A percentile compares a stretch with the other conserved stretches of the same genome.
phyloP scores from a whole-genome alignment of 1,140 invertebrate species.

The Pseudachorutes palmiensis region DNA sequence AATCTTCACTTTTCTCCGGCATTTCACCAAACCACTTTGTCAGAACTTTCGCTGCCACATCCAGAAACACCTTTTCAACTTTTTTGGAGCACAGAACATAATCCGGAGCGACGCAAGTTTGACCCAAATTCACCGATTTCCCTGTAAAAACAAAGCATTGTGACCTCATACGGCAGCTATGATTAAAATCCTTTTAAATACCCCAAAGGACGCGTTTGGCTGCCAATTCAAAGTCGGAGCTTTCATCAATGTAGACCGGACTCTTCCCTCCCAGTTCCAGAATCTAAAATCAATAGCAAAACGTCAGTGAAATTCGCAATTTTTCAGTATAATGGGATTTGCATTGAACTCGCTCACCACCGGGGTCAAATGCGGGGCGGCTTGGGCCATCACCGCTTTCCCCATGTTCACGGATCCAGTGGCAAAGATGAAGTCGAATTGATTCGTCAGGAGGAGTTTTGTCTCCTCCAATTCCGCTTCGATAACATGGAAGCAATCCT shows the following conservation, averaged over 20 bases:
- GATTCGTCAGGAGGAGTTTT: constrained; percentile 71
- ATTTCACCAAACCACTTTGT: constrained; percentile 55
- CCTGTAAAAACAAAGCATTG: background rate
- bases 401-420: constrained; percentile 66
- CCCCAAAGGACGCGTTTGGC: constrained; percentile 50
- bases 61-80: constrained; percentile 43
- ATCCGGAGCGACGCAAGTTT: constrained; percentile 53
- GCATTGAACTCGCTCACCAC: too few species aligned
- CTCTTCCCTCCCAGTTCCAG: constrained; percentile 16
- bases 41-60: constrained; percentile 51
- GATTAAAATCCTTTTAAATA: constrained; percentile 42
- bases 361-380: constrained; percentile 55
- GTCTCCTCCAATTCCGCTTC: constrained; percentile 75
- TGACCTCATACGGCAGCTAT: background rate
- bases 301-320: too few species aligned
- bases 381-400: constrained; percentile 52
- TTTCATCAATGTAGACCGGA: constrained; percentile 41
- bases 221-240: constrained; percentile 16
- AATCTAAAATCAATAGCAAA: too few species aligned
- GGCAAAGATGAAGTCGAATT: constrained; percentile 96
- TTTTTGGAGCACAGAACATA: constrained; percentile 49
- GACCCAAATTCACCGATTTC: background rate
- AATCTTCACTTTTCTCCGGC: constrained; percentile 47
- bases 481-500: constrained; percentile 61
- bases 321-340: too few species aligned